phyloP scores from a whole-genome alignment of 2,113 vertebrate species.

The Lontra canadensis region DNA sequence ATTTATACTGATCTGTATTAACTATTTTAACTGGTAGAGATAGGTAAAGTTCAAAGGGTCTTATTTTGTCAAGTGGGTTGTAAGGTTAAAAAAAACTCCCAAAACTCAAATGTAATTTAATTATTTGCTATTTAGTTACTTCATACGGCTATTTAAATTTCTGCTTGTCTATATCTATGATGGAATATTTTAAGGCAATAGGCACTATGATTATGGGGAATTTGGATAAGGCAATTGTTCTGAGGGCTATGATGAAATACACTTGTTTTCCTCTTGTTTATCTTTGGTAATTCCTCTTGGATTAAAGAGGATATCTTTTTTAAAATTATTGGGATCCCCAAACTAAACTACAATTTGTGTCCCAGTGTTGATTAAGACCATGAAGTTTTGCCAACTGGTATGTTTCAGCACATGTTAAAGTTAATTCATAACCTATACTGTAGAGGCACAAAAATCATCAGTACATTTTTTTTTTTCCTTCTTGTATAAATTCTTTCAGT shows the following conservation, averaged over 20 bases:
- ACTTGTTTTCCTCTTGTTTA: background rate
- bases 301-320: background rate
- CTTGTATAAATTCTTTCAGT: background rate
- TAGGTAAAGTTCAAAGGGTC: background rate
- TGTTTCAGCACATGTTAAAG: background rate
- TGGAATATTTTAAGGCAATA: background rate
- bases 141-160: background rate
- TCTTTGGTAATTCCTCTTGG: background rate
- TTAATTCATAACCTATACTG: background rate
- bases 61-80: background rate
- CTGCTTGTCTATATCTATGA: background rate
- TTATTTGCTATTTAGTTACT: background rate
- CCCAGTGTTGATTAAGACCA: background rate
- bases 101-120: background rate
- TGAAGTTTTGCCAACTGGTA: background rate
- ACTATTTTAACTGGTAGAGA: background rate
- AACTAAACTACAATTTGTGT: background rate
- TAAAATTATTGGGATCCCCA: background rate
- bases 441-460: background rate
- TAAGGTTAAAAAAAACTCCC: background rate
- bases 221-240: background rate
- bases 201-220: background rate
- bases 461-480: background rate
- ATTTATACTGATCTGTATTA: background rate
- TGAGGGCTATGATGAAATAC: background rate